Percentiles rank a stretch among this genome's conserved stretches.
Evolutionary conservation across 2,888 invertebrate species (phyloP).

Genomic region (Lordiphosa andalusiaca): DNA sequence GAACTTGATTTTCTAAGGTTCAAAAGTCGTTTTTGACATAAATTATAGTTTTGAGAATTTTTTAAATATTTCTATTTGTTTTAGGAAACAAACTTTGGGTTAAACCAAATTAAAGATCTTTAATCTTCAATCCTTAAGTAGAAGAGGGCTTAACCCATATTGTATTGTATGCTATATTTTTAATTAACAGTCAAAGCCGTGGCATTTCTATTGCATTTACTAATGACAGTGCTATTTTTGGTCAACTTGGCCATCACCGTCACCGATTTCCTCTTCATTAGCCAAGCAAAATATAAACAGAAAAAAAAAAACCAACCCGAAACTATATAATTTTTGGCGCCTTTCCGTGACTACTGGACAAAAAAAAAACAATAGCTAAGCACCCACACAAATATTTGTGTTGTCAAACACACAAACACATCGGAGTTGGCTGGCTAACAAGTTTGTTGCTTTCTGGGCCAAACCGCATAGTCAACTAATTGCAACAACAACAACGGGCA

Average conservation of each 20-base stretch:
- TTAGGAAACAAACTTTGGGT: too few relatives aligned
- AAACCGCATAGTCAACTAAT: conserved; percentile 69
- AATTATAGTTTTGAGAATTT: too few relatives aligned
- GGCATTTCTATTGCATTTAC: conserved; percentile 23
- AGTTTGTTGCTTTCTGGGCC: conserved; percentile 64
- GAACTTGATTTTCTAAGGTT: too few relatives aligned
- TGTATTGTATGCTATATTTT: not conserved
- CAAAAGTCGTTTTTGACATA: too few relatives aligned
- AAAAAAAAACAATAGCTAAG: conserved; percentile 44
- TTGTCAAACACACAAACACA: conserved; percentile 28
- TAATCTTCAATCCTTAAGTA: too few relatives aligned
- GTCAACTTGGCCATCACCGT: conserved; percentile 39
- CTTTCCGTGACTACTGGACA: conserved; percentile 44
- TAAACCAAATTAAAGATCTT: too few relatives aligned
- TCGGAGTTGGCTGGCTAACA: conserved; percentile 33
- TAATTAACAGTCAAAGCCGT: conserved; percentile 7
- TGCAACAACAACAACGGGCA: conserved; percentile 48
- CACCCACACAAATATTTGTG: conserved; percentile 39
- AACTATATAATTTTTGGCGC: conserved; percentile 56
- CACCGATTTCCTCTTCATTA: conserved; percentile 47
- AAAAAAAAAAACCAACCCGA: conserved; percentile 24
- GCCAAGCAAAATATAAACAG: conserved; percentile 30
- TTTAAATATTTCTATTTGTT: too few relatives aligned
- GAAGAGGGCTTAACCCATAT: too few relatives aligned
- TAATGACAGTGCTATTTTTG: conserved; percentile 60